Evolutionary conservation across 92 coral and sea anemone genomes (phyloP).

Genomic region (Diadumene lineata): DNA sequence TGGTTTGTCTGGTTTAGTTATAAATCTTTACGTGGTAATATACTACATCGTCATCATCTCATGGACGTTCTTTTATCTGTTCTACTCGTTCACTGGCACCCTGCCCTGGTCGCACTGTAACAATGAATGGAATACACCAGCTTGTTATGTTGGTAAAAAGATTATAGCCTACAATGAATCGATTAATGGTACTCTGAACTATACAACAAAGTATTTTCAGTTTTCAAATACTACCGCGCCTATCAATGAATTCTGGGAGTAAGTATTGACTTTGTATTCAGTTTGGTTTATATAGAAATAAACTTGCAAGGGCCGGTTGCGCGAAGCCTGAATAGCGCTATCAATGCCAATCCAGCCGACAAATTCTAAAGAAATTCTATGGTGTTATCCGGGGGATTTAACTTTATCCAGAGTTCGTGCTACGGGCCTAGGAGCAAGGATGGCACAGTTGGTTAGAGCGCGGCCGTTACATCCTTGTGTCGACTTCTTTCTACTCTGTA

Average conservation of each 20-base stretch:
- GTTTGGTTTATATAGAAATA: background rate
- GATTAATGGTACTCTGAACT: conserved; percentile 32
- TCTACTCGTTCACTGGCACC: conserved; percentile 34
- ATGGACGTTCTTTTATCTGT: conserved; percentile 45
- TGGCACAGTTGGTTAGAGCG: no score
- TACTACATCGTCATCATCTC: conserved; percentile 49
- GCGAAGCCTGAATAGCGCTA: no score
- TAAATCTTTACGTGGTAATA: conserved; percentile 46
- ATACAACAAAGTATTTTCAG: conserved; percentile 34
- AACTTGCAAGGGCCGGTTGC: no score
- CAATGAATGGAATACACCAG: conserved; percentile 42
- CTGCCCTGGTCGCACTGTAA: conserved; percentile 58
- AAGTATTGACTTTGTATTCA: conserved; percentile 18
- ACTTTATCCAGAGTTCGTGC: no score
- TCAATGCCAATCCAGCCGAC: no score
- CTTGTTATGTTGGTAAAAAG: conserved; percentile 27
- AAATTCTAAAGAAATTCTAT: no score
- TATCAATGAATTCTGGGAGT: conserved; percentile 61
- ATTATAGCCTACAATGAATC: conserved; percentile 15
- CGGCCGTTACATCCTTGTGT: no score
- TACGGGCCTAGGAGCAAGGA: no score
- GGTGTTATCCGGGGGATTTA: no score
- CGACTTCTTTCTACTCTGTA: no score
- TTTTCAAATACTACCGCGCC: conserved; percentile 2
- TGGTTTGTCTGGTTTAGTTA: conserved; percentile 42